A percentile compares a stretch with the other conserved stretches of the same genome.
Conservation (phyloP, 1,140 invertebrate genomes). For the Maconellicoccus hirsutus region DNA sequence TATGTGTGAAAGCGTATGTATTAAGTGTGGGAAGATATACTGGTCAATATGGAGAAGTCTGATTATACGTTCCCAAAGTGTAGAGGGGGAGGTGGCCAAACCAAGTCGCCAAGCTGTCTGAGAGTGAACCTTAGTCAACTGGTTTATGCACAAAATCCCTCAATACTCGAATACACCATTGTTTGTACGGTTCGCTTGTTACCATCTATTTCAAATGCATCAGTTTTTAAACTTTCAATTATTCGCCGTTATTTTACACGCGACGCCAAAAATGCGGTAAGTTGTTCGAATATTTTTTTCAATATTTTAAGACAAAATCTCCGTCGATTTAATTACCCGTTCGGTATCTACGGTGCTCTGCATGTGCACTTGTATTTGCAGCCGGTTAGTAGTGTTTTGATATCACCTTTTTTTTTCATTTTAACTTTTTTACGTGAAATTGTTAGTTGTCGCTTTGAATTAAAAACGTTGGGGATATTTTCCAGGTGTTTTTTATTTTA, state of each 20-base stretch:
- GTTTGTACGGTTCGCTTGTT: conserved; percentile 7
- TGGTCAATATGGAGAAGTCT: conserved; percentile 14
- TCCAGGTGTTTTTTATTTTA: too few species aligned
- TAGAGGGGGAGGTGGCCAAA: conserved; percentile 13
- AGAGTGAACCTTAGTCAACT: conserved; percentile 6
- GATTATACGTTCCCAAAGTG: background rate
- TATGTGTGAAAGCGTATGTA: conserved; percentile 18
- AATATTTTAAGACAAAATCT: too few species aligned
- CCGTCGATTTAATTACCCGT: too few species aligned
- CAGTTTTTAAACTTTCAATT: background rate
- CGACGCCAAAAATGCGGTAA: background rate
- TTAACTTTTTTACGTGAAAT: too few species aligned
- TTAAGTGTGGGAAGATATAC: conserved; percentile 18
- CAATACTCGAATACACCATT: conserved; percentile 3
- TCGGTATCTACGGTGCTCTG: too few species aligned
- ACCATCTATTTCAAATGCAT: background rate
- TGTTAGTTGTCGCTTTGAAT: too few species aligned
- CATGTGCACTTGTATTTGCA: too few species aligned
- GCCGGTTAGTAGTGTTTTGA: too few species aligned
- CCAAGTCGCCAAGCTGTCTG: conserved; percentile 20
- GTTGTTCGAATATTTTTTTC: background rate
- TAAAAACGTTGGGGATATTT: too few species aligned
- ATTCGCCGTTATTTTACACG: background rate
- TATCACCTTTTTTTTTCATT: too few species aligned
- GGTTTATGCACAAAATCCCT: conserved; percentile 7